Conservation (phyloP, 2,113 vertebrate genomes). For the Gallinago paraguaiae region DNA sequence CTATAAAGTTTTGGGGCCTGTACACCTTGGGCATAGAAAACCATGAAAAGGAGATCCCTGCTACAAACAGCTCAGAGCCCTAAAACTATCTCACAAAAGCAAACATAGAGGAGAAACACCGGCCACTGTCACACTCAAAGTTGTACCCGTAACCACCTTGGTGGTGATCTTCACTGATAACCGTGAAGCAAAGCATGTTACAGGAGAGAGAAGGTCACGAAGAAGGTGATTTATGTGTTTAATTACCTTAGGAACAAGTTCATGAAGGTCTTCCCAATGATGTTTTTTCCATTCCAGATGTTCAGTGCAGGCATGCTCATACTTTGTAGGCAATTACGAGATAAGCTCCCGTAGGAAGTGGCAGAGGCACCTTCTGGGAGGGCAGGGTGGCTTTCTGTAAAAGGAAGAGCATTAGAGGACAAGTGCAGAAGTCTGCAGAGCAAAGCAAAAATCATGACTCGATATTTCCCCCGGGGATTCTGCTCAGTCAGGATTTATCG, state of each 20-base stretch:
- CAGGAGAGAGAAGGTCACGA: not conserved
- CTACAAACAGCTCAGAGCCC: not conserved
- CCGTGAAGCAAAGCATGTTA: not conserved
- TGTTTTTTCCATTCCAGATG: not conserved
- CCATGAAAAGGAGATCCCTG: not conserved
- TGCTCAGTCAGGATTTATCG: not conserved
- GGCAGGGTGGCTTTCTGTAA: not conserved
- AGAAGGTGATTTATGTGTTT: not conserved
- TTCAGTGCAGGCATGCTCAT: not conserved
- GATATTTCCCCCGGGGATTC: not conserved
- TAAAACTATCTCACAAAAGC: not conserved
- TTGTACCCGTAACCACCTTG: not conserved
- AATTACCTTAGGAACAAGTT: not conserved
- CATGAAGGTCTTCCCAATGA: not conserved
- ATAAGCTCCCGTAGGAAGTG: not conserved
- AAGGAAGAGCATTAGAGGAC: not conserved
- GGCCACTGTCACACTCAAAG: not conserved
- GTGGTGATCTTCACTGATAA: not conserved
- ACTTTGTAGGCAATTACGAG: not conserved
- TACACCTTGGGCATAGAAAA: not conserved
- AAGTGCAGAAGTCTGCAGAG: not conserved
- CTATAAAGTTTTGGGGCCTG: not conserved
- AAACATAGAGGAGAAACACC: not conserved
- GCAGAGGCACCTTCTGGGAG: not conserved
- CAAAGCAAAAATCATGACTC: not conserved